These are phyloP conservation scores for Caenorhabditis drosophilae DNA, from an alignment of 2,888 invertebrate genomes.

Conservation along the genomic window DNA sequence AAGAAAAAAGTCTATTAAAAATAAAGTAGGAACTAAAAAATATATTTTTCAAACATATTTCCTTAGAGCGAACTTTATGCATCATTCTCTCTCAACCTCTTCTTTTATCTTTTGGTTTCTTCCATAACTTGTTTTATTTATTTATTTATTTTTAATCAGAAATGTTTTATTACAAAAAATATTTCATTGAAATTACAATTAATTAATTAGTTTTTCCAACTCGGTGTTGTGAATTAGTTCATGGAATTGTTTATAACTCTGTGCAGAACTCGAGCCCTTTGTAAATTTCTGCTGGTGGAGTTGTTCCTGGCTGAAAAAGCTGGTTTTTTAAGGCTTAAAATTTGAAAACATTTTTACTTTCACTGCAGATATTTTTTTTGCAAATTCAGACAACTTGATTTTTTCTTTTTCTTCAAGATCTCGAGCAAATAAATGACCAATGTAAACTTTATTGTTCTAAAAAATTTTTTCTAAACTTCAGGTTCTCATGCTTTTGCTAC, in stretches of 20 bases:
- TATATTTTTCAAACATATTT: too few species aligned
- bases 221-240: too few species aligned
- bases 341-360: constrained; percentile 16
- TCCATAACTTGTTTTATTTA: too few species aligned
- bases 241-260: constrained; percentile 47
- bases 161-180: not conserved
- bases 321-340: too few species aligned
- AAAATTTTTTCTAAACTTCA: constrained; percentile 1
- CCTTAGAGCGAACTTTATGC: too few species aligned
- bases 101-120: too few species aligned
- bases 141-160: not conserved
- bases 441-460: constrained; percentile 65
- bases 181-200: too few species aligned
- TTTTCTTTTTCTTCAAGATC: constrained; percentile 60
- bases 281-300: constrained; percentile 39
- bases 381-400: constrained; percentile 55
- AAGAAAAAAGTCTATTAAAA: too few species aligned
- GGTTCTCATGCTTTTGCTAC: too few species aligned
- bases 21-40: too few species aligned
- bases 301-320: constrained; percentile 31
- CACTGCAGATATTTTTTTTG: constrained; percentile 50
- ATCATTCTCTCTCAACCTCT: too few species aligned
- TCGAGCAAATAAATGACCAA: constrained; percentile 58
- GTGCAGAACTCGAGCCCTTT: constrained; percentile 60
- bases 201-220: not conserved